These are phyloP conservation scores for Malurus splendens DNA, from an alignment of 2,797 vertebrate genomes.

Conservation along the genomic window DNA sequence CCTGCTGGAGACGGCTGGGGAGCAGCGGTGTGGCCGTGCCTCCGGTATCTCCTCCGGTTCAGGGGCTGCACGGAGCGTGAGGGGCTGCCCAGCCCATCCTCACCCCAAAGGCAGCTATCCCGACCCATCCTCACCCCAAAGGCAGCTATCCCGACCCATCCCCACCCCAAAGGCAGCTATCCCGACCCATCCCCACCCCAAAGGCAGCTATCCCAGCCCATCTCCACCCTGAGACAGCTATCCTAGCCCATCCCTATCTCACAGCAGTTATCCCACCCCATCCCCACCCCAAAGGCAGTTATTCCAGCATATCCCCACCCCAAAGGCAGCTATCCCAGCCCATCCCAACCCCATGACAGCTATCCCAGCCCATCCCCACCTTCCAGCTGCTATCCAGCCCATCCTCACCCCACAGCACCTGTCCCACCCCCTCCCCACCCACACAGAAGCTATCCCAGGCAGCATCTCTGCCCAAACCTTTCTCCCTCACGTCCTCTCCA, in stretches of 20 bases:
- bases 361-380: too few species aligned
- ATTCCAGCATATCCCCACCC: too few species aligned
- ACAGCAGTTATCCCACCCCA: neutral
- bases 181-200: neutral
- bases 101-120: too few species aligned
- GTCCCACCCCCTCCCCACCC: too few species aligned
- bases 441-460: neutral
- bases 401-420: too few species aligned
- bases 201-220: neutral
- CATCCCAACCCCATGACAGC: too few species aligned
- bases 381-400: too few species aligned
- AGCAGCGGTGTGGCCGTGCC: neutral
- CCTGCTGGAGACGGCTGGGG: fast-evolving
- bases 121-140: too few species aligned
- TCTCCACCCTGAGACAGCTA: too few species aligned
- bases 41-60: fast-evolving
- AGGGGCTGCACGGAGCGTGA: neutral
- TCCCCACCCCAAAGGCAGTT: neutral
- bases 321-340: too few species aligned
- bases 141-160: too few species aligned
- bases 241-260: neutral
- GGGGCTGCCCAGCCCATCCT: neutral
- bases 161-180: too few species aligned
- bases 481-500: fast-evolving
- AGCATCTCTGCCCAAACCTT: neutral